These are phyloP conservation scores for Cheiracanthium punctorium DNA, from an alignment of 2,888 invertebrate species.

Conservation along the genomic window DNA sequence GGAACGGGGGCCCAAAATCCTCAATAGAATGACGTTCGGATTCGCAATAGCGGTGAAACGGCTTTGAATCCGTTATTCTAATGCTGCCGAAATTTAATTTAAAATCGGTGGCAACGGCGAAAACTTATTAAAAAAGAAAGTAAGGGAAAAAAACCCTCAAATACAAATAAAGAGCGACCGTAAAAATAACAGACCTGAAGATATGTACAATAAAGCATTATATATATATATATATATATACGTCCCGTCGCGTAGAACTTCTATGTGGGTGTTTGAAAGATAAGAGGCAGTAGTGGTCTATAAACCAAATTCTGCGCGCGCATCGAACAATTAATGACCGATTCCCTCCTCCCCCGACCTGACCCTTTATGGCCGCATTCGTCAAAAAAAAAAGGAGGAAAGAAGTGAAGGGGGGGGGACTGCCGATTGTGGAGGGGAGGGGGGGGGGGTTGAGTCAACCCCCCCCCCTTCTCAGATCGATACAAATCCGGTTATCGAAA, in stretches of 20 bases:
- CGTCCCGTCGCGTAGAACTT: neutral
- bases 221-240: constrained; percentile 2
- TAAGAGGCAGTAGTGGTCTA: constrained; percentile 33
- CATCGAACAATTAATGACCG: constrained; percentile 67
- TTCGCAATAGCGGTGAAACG: neutral
- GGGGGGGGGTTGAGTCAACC: constrained; percentile 13
- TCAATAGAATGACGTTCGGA: neutral
- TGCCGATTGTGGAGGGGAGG: neutral
- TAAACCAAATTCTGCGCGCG: constrained; percentile 59
- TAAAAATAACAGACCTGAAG: constrained; percentile 43
- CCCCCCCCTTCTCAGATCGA: constrained; percentile 64
- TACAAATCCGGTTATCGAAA: constrained; percentile 72
- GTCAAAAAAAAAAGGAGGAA: constrained; percentile 33
- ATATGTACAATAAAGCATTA: constrained; percentile 18
- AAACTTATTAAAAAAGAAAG: constrained; percentile 1
- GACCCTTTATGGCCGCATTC: constrained; percentile 66
- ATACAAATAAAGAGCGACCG: constrained; percentile 30
- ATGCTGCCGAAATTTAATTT: constrained; percentile 58
- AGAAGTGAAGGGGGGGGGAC: constrained; percentile 22
- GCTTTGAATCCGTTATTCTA: constrained; percentile 48
- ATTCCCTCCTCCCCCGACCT: constrained; percentile 41
- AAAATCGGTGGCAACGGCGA: constrained; percentile 21
- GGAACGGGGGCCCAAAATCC: neutral
- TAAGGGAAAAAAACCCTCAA: neutral
- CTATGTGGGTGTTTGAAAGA: neutral